phyloP scores from a whole-genome alignment of 2,797 vertebrate species.

The Otolemur crassicaudatus region DNA sequence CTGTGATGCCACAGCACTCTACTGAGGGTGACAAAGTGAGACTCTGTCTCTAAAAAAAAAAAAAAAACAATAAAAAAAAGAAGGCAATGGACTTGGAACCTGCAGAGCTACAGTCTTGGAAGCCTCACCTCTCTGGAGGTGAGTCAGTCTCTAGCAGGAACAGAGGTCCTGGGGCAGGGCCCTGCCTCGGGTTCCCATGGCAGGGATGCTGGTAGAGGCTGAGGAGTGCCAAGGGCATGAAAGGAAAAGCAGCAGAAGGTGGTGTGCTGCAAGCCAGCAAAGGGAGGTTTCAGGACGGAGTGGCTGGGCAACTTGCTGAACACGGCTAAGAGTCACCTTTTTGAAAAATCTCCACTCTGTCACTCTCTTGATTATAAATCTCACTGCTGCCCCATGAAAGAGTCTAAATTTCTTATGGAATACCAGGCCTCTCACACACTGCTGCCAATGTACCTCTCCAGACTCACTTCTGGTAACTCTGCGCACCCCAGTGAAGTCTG shows the following conservation, averaged over 20 bases:
- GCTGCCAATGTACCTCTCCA: neutral
- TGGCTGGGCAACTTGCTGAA: neutral
- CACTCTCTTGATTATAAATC: neutral
- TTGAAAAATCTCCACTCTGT: neutral
- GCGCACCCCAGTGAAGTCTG: neutral
- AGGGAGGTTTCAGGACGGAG: neutral
- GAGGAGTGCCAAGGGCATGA: neutral
- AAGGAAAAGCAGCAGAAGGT: neutral
- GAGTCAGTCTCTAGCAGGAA: neutral
- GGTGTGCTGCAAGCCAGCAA: neutral
- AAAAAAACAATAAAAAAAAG: neutral
- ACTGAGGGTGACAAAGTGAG: no score
- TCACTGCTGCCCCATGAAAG: neutral
- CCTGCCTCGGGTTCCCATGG: rapidly evolving
- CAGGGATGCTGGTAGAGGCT: neutral
- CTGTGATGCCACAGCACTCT: no score
- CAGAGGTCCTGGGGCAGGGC: neutral
- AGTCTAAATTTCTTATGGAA: neutral
- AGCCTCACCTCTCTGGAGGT: neutral
- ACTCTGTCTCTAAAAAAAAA: no score
- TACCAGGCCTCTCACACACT: neutral
- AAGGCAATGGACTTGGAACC: neutral
- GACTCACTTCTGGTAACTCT: neutral
- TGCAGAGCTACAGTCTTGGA: neutral
- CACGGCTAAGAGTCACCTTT: neutral